These are phyloP conservation scores for Aphaenogaster floridana DNA, from an alignment of 1,140 invertebrate genomes.

Conservation along the genomic window DNA sequence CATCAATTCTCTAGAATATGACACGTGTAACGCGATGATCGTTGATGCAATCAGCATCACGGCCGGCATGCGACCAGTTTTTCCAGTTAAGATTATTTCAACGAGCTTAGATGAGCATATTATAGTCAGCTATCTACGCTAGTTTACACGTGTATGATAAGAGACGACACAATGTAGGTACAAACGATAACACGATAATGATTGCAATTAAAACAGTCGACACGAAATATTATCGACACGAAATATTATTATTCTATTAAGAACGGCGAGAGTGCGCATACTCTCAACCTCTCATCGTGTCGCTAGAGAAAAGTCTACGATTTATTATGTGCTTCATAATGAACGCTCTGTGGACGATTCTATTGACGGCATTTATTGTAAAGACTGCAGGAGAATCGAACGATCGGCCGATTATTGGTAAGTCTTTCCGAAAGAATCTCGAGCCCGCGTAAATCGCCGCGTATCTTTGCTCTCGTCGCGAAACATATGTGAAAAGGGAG, in stretches of 20 bases:
- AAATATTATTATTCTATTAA: background rate
- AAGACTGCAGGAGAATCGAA: constrained; percentile 28
- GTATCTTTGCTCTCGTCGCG: background rate
- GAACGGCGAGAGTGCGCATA: background rate
- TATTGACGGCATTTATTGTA: background rate
- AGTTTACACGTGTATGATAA: background rate
- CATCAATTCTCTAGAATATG: background rate
- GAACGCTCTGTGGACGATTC: background rate
- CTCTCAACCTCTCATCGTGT: background rate
- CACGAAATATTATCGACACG: background rate
- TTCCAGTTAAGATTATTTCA: background rate
- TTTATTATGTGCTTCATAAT: constrained; percentile 2
- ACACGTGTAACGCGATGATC: background rate
- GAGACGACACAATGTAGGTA: too few relatives aligned
- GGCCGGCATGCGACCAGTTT: background rate
- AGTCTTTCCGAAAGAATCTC: constrained; percentile 16
- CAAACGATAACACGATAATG: background rate
- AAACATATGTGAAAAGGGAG: background rate
- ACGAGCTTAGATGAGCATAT: background rate
- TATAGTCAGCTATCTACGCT: background rate
- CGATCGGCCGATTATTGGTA: constrained; percentile 72
- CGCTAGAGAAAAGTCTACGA: background rate
- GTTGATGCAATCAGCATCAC: background rate
- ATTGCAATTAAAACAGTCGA: background rate
- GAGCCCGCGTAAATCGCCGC: background rate